Evolutionary conservation across 2,888 invertebrate species (phyloP).

Genomic region (Blastobasis lacticolella): DNA sequence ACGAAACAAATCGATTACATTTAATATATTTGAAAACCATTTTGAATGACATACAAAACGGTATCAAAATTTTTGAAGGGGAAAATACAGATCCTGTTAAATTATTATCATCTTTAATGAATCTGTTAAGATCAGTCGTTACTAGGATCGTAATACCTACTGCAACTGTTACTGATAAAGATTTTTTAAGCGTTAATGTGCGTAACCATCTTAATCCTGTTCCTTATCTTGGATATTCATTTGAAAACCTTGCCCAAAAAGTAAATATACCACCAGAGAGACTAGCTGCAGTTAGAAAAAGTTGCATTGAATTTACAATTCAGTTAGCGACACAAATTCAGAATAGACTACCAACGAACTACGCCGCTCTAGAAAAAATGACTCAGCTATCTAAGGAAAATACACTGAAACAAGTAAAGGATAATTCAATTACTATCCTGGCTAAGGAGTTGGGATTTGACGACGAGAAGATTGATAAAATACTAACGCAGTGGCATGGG

Average conservation of each 20-base stretch:
- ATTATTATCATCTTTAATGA: slow-evolving; percentile 4
- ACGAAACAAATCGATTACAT: slow-evolving; percentile 12
- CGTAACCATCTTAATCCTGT: background rate
- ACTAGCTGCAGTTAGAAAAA: background rate
- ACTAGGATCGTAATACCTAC: background rate
- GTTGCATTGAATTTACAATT: background rate
- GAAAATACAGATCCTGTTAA: slow-evolving; percentile 9
- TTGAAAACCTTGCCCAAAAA: background rate
- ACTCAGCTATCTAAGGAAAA: background rate
- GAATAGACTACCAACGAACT: background rate
- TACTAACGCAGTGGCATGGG: slow-evolving; percentile 15
- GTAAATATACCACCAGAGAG: background rate
- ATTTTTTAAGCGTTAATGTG: background rate
- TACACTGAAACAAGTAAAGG: background rate
- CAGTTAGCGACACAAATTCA: background rate
- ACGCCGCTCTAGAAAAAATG: background rate
- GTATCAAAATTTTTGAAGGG: slow-evolving; percentile 12
- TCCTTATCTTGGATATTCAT: background rate
- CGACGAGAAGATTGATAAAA: background rate
- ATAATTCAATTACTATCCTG: background rate
- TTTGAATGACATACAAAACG: slow-evolving; percentile 10
- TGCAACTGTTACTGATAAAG: background rate
- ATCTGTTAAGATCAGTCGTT: background rate
- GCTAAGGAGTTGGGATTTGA: background rate
- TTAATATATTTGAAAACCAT: slow-evolving; percentile 9